Percentiles rank a stretch among this genome's conserved stretches.
Conservation (phyloP, 2,113 vertebrate species). For the Sigmodon hispidus region DNA sequence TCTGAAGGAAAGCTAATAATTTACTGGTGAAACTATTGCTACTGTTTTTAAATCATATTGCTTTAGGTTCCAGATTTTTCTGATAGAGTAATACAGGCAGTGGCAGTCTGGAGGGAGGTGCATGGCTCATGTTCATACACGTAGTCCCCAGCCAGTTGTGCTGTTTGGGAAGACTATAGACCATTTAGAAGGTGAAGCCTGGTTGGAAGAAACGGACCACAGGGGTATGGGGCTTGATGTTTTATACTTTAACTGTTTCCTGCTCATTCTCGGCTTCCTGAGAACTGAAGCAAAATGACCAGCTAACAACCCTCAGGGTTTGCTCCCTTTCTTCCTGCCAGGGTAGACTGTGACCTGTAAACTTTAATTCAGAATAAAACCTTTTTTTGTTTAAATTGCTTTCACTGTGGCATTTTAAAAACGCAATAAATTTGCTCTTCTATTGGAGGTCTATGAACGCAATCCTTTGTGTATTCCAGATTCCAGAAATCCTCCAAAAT, state of each 20-base stretch:
- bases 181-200: background rate
- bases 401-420: too few relatives aligned
- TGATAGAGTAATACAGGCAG: rapidly evolving
- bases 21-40: background rate
- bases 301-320: background rate
- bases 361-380: background rate
- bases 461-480: background rate
- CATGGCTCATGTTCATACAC: background rate
- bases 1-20: background rate
- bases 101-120: too few relatives aligned
- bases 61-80: background rate
- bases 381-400: background rate
- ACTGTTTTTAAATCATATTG: background rate
- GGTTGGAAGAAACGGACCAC: background rate
- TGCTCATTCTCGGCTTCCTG: background rate
- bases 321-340: too few relatives aligned
- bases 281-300: background rate
- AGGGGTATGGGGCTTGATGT: background rate
- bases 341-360: background rate
- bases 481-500: background rate
- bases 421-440: background rate
- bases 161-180: background rate
- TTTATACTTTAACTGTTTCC: background rate
- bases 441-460: background rate
- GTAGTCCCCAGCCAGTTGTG: background rate